Base-by-base conservation (phyloP, 2,888 invertebrate species). In the Drosophila kokeensis region DNA sequence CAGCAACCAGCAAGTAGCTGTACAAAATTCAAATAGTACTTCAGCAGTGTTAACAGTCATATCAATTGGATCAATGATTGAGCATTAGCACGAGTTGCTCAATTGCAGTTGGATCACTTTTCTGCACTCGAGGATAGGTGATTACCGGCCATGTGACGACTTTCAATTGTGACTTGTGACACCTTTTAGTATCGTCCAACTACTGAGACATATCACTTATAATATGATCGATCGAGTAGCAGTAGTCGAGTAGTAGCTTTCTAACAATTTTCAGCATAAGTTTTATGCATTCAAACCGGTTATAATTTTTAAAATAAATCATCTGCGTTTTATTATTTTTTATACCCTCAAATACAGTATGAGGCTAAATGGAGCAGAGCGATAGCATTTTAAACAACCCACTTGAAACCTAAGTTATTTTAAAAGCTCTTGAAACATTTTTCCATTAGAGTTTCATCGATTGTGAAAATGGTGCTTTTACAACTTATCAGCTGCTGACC, bases 51-150 rank as follows among this genome's bases (percentile, higher is more conserved):
- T 63, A 69, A 54, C 58, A 36, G 57, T 55, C 73, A 69, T 87
- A 88, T 90, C 86, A 72, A 78, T 70, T 54, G 67, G 68, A 81
- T 79, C 81, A 81, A 79, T 85, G 85, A 89, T 85, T 85, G 83
- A 85, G 82, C 73, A 76, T 74, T 73, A 79, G 90, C 90, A 82
- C 86, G 86, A 70, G 86, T 79, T 89, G 49, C 62, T 67, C 81
- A 70, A 64, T 64, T 71, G 68, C 81, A 81, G 30, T 57, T 15
- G 8, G 21, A 53, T 21, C 29, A 18, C 18, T 61, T 61, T 55
- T 55, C 27, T 10, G 30, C 15, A 42, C 15, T 29, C 29, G 40
- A 30, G 57, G 45, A 21, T 8, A 24, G 8, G 13, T 24, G 21
- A 45, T 45, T 40, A 42, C 15, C 3, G n/a, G 48, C 36, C 76